Evolutionary conservation across 2,113 vertebrate species (phyloP), one percentile per base, ranked within the genome.

Genomic region (Thermophis baileyi): DNA sequence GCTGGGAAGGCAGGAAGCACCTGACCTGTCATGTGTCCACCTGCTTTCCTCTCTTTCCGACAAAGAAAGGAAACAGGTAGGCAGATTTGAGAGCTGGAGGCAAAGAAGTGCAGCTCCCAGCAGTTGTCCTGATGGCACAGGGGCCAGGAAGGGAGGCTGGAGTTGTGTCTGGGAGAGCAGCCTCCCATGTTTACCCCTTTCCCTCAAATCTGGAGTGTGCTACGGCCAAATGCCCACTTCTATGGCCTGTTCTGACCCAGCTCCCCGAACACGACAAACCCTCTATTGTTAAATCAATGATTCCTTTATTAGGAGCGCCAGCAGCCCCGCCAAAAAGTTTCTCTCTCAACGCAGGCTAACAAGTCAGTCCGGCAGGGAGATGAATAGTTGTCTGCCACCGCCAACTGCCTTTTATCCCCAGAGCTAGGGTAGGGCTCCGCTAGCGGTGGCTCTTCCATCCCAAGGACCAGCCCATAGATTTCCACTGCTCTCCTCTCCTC

Each of bases 61-160:
- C 91, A 88, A 55, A 93, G 88, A 95, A 30, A 93, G 94, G 93
- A 94, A 94, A 94, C 8, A 57, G 87, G 85, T 89, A 51, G 93
- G 54, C 0, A 89, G 93, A 90, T 91, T 94, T 51, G 6, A 54
- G 85, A 25, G 49, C 44, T 40, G 2, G 90, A 60, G 18, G 46
- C 50, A 74, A 91, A 94, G 88, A 88, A 91, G 91, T 1, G 0
- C 90, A 91, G 22, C 8, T 90, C 88, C 60, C 85, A 46, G 49
- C 50, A 1, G 40, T 88, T 88, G 40, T 25, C 44, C 3, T 9
- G 3, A 22, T 18, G 44, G 16, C 30, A 25, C 30, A 6, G 30
- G n/a, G 63, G 63, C 30, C 63, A 69, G 63, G 12, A 12, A 69
- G 30, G 12, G 30, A 69, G 30, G 5, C 63, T 35, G 30, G 12